phyloP scores from a whole-genome alignment of 2,113 vertebrate species.

The Callopanchax toddi region DNA sequence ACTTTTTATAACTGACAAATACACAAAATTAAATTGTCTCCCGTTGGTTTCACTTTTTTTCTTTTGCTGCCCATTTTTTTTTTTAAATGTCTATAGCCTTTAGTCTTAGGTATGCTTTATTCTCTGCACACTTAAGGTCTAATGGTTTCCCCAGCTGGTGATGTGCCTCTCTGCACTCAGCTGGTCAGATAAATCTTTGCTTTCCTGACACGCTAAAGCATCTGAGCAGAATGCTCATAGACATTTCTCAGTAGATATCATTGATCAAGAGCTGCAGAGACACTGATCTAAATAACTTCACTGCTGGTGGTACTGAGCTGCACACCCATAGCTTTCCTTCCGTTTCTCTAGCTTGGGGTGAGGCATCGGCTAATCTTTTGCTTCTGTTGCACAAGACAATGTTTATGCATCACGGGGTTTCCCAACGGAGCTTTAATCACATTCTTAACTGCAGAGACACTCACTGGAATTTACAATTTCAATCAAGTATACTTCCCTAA shows the following conservation, averaged over 20 bases:
- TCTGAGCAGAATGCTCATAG: constrained; percentile 40
- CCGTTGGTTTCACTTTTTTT: neutral
- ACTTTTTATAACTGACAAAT: too few relatives aligned
- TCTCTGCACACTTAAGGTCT: constrained; percentile 5
- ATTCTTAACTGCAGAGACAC: constrained; percentile 27
- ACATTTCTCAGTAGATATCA: constrained; percentile 45
- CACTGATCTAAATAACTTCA: constrained; percentile 50
- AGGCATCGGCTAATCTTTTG: constrained; percentile 23
- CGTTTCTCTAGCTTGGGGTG: neutral
- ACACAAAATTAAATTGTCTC: neutral
- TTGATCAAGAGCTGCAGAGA: constrained; percentile 39
- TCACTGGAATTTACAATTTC: constrained; percentile 43
- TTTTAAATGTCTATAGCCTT: neutral
- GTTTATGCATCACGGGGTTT: constrained; percentile 11
- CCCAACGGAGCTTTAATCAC: constrained; percentile 13
- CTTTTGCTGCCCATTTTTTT: neutral
- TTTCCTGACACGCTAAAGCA: constrained; percentile 14
- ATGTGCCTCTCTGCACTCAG: constrained; percentile 22
- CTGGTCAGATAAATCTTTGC: constrained; percentile 33
- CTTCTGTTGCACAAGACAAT: constrained; percentile 10
- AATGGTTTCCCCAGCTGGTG: constrained; percentile 30
- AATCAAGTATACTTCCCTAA: neutral
- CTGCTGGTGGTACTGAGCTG: constrained; percentile 17
- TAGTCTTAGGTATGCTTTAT: constrained; percentile 2
- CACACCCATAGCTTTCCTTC: neutral